These are phyloP conservation scores for Acanthopleura granulata DNA, from an alignment of 2,888 invertebrate genomes.

Conservation along the genomic window DNA sequence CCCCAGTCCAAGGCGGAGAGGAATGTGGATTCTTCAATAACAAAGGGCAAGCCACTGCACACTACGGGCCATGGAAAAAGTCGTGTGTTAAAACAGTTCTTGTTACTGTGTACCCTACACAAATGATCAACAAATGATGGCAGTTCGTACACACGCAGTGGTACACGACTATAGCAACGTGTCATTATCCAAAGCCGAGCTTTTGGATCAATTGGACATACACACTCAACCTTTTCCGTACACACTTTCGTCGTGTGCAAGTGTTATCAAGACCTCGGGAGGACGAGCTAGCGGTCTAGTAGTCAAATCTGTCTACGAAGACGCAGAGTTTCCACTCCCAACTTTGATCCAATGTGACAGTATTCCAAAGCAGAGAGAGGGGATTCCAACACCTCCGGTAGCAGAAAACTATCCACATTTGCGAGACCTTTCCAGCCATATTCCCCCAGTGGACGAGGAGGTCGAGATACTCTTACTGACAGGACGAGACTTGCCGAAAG, in stretches of 20 bases:
- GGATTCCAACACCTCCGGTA: slow-evolving; percentile 31
- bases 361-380: slow-evolving; percentile 25
- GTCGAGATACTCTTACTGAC: slow-evolving; percentile 24
- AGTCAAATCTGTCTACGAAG: slow-evolving; percentile 25
- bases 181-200: neutral
- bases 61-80: too few relatives aligned
- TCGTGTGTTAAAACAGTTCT: neutral
- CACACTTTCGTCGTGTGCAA: slow-evolving; percentile 29
- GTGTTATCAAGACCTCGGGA: slow-evolving; percentile 23
- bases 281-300: slow-evolving; percentile 21
- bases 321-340: slow-evolving; percentile 22
- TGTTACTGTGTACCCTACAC: neutral
- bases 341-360: slow-evolving; percentile 29
- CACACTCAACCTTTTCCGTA: slow-evolving; percentile 16
- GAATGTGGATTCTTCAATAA: too few relatives aligned
- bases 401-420: slow-evolving; percentile 27
- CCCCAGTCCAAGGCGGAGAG: neutral
- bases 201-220: neutral
- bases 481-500: slow-evolving; percentile 23
- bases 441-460: slow-evolving; percentile 25
- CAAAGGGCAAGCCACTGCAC: neutral
- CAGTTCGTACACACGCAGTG: neutral
- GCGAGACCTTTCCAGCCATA: slow-evolving; percentile 21
- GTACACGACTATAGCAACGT: neutral
- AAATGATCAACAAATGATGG: neutral